These are phyloP conservation scores for Trachelus tabidus DNA, from an alignment of 2,888 invertebrate species.

Conservation along the genomic window DNA sequence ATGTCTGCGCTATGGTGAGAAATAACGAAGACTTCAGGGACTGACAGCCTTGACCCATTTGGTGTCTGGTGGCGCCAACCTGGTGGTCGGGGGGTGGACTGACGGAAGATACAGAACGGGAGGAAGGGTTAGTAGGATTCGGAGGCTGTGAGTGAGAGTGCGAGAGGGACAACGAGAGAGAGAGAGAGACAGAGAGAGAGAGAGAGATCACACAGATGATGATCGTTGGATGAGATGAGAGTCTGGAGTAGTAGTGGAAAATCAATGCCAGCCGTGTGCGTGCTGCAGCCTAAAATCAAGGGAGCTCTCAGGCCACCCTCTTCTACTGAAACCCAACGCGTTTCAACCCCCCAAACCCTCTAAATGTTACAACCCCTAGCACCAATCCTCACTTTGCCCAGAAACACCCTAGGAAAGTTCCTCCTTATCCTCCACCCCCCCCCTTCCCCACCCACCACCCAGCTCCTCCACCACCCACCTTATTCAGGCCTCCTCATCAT, in stretches of 20 bases:
- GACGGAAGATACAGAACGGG: constrained; percentile 34
- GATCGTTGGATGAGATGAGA: not conserved
- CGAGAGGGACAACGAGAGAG: constrained; percentile 13
- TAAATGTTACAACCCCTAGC: not conserved
- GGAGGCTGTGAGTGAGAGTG: constrained; percentile 18
- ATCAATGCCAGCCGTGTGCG: constrained; percentile 53
- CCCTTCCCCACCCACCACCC: too few species aligned
- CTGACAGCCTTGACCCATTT: constrained; percentile 60
- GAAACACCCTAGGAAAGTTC: too few species aligned
- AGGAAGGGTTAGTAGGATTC: constrained; percentile 19
- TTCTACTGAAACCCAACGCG: constrained; percentile 14
- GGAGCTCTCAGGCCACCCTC: constrained; percentile 33
- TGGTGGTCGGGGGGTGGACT: constrained; percentile 41
- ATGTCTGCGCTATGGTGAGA: not conserved
- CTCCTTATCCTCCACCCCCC: too few species aligned
- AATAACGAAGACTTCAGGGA: not conserved
- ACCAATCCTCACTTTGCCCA: too few species aligned
- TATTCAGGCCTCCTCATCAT: not conserved
- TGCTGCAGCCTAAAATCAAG: constrained; percentile 48
- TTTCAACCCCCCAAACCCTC: constrained; percentile 23
- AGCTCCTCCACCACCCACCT: not conserved
- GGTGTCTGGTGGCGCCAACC: constrained; percentile 55
- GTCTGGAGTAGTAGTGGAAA: constrained; percentile 38
- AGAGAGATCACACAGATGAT: not conserved
- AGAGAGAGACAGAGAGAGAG: constrained; percentile 13